Evolutionary conservation across 2,888 invertebrate species (phyloP).

Genomic region (Lepidochrysops patricia): DNA sequence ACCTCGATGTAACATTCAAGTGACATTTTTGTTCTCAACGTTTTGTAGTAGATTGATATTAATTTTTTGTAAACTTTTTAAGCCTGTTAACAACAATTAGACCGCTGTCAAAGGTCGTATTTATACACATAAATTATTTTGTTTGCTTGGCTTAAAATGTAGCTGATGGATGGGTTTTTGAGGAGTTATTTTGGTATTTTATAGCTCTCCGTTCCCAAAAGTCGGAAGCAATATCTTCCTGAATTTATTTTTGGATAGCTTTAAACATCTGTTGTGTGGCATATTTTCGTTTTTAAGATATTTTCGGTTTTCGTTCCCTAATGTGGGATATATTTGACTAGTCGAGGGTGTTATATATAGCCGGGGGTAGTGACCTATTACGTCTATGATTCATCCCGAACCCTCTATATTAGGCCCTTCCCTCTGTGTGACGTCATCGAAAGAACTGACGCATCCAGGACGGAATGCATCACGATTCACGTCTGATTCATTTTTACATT

Average conservation of each 20-base stretch:
- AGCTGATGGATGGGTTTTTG: not conserved
- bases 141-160: not conserved
- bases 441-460: conserved; percentile 46
- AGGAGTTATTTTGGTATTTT: not conserved
- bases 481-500: conserved; percentile 51
- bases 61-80: not conserved
- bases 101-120: not conserved
- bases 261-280: not conserved
- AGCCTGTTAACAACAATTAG: not conserved
- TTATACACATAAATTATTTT: not conserved
- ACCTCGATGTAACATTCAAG: not conserved
- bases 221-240: conserved; percentile 1
- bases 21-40: not conserved
- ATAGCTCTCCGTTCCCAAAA: not conserved
- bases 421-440: conserved; percentile 60
- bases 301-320: conserved; percentile 17
- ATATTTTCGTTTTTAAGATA: conserved; percentile 13
- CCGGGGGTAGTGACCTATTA: conserved; percentile 57
- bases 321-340: conserved; percentile 23
- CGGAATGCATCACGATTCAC: conserved; percentile 52
- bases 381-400: conserved; percentile 68
- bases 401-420: conserved; percentile 58
- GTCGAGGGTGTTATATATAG: conserved; percentile 50
- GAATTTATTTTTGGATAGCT: not conserved
- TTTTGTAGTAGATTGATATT: not conserved